Evolutionary conservation across 2,113 vertebrate species (phyloP).

Genomic region (Menidia beryllina): DNA sequence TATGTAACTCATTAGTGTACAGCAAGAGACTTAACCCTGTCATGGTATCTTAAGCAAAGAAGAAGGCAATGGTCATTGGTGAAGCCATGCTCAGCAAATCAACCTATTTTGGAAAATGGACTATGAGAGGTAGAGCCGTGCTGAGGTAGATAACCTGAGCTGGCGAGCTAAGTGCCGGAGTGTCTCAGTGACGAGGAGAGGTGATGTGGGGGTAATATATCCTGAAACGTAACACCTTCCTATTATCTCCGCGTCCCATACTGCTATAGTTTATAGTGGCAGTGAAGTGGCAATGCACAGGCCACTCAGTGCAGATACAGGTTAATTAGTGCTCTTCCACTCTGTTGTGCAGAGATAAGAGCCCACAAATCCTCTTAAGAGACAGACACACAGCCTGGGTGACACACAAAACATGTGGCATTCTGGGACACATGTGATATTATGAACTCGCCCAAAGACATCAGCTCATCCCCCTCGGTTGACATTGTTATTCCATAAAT

Average conservation of each 20-base stretch:
- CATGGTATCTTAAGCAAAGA: constrained; percentile 14
- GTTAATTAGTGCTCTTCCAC: constrained; percentile 76
- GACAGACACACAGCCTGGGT: constrained; percentile 53
- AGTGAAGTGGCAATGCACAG: constrained; percentile 47
- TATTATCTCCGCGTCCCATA: constrained; percentile 63
- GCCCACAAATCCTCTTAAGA: constrained; percentile 79
- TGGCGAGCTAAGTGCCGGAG: constrained; percentile 64
- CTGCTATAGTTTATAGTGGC: constrained; percentile 58
- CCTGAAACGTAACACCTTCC: constrained; percentile 62
- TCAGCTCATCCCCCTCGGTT: constrained; percentile 37
- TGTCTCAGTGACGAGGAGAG: constrained; percentile 69
- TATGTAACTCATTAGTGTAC: constrained; percentile 24
- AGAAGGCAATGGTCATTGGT: constrained; percentile 28
- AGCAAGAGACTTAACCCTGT: constrained; percentile 52
- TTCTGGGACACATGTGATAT: constrained; percentile 61
- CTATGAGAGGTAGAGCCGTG: constrained; percentile 37
- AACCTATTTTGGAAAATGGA: constrained; percentile 69
- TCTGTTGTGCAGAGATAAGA: constrained; percentile 78
- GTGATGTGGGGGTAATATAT: constrained; percentile 67
- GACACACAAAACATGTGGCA: constrained; percentile 55
- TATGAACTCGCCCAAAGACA: constrained; percentile 55
- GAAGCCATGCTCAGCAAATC: constrained; percentile 55
- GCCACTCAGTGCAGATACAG: constrained; percentile 60
- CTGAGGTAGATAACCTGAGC: constrained; percentile 72
- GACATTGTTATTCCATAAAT: constrained; percentile 42